Conservation (phyloP, 2,888 invertebrate genomes). For the Homarus gammarus region DNA sequence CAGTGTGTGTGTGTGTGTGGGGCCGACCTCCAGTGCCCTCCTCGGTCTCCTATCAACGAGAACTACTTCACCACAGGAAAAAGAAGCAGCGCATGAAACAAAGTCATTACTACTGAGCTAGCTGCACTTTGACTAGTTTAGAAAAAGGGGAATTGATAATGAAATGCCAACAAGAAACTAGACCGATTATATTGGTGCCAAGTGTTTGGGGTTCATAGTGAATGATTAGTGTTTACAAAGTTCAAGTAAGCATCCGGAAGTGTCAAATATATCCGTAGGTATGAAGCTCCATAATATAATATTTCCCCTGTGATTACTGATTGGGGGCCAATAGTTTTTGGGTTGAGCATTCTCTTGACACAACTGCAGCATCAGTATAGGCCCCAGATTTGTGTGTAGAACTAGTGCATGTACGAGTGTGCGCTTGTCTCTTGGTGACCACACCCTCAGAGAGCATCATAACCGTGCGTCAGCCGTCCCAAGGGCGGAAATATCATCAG, state of each 20-base stretch:
- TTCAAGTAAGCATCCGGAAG: conserved; percentile 51
- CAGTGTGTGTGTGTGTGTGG: conserved; percentile 35
- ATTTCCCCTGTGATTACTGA: conserved; percentile 66
- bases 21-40: conserved; percentile 11
- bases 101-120: conserved; percentile 18
- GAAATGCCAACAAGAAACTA: conserved; percentile 28
- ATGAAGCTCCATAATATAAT: conserved; percentile 45
- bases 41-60: conserved; percentile 13
- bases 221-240: conserved; percentile 52
- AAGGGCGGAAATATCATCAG: conserved; percentile 45
- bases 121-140: conserved; percentile 51
- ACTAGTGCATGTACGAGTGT: conserved; percentile 63
- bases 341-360: conserved; percentile 57
- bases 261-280: conserved; percentile 59
- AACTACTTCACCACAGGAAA: conserved; percentile 15
- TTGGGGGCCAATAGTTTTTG: conserved; percentile 63
- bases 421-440: conserved; percentile 61
- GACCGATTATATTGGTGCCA: conserved; percentile 57
- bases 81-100: conserved; percentile 17
- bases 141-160: conserved; percentile 33
- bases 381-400: conserved; percentile 70
- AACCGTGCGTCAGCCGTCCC: conserved; percentile 59
- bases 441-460: conserved; percentile 52
- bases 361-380: conserved; percentile 49
- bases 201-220: conserved; percentile 53